These are phyloP conservation scores for Venturia canescens DNA, from an alignment of 1,140 invertebrate genomes.

Conservation along the genomic window DNA sequence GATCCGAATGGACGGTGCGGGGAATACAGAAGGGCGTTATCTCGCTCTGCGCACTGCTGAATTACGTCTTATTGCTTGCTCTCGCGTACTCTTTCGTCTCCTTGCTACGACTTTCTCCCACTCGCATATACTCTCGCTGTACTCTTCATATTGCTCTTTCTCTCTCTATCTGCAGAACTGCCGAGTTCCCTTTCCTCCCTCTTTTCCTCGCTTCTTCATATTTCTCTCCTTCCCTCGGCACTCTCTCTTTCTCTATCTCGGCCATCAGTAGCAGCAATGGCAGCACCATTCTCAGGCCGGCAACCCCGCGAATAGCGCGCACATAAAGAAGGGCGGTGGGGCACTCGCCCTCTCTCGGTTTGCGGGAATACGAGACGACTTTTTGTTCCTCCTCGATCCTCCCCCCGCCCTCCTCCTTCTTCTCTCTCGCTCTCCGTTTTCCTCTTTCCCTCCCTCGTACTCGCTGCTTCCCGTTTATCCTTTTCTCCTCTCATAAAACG, in stretches of 20 bases:
- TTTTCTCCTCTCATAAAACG: conserved; percentile 9
- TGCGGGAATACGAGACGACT: conserved; percentile 18
- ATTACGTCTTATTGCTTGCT: neutral
- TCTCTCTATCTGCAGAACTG: conserved; percentile 26
- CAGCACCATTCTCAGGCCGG: conserved; percentile 25
- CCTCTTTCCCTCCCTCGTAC: conserved; percentile 12
- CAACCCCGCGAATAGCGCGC: conserved; percentile 12
- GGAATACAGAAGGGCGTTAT: neutral
- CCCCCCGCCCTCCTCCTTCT: conserved; percentile 11
- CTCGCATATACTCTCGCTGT: conserved; percentile 15
- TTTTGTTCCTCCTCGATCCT: conserved; percentile 9
- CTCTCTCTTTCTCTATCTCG: conserved; percentile 1
- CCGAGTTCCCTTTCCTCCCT: neutral
- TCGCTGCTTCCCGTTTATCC: conserved; percentile 2
- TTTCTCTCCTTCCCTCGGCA: neutral
- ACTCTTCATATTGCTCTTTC: conserved; percentile 28
- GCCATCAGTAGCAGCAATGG: neutral
- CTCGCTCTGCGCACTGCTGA: neutral
- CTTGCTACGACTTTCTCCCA: conserved; percentile 16
- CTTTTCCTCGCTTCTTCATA: conserved; percentile 13
- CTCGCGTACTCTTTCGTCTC: conserved; percentile 12
- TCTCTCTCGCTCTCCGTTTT: conserved; percentile 24
- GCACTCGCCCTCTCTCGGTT: conserved; percentile 8
- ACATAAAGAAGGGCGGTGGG: neutral
- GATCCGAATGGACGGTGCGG: neutral